Evolutionary conservation across 2,797 vertebrate species (phyloP).

Genomic region (Onychomys arenicola): DNA sequence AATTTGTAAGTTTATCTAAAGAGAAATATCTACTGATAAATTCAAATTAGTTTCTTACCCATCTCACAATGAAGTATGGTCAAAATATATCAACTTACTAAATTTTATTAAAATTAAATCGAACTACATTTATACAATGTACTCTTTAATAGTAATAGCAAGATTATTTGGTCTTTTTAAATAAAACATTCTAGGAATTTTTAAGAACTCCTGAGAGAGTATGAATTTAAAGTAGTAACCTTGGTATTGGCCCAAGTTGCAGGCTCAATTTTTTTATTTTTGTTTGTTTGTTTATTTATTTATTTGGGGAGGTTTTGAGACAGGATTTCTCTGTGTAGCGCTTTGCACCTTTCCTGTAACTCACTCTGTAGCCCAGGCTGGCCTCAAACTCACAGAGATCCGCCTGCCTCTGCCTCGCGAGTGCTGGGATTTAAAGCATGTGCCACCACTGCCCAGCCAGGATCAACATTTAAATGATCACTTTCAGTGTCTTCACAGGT

Average conservation of each 20-base stretch:
- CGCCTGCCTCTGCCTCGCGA: too few species aligned
- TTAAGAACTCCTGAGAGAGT: neutral
- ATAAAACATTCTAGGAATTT: slow-evolving; percentile 22
- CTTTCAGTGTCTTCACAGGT: slow-evolving; percentile 2
- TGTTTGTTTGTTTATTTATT: too few species aligned
- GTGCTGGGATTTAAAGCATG: too few species aligned
- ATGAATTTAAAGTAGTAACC: slow-evolving; percentile 44
- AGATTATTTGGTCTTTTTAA: slow-evolving; percentile 44
- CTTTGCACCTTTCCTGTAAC: too few species aligned
- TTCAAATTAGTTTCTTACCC: slow-evolving; percentile 49
- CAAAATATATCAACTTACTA: slow-evolving; percentile 47
- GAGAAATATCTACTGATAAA: slow-evolving; percentile 68
- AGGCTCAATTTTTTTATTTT: too few species aligned
- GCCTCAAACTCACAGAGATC: too few species aligned
- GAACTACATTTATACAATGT: slow-evolving; percentile 1
- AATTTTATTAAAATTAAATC: slow-evolving; percentile 62
- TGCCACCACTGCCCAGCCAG: too few species aligned
- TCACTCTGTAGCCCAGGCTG: too few species aligned
- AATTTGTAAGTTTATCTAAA: slow-evolving; percentile 42
- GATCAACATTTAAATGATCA: slow-evolving; percentile 20
- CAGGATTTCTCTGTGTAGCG: too few species aligned
- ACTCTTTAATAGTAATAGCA: neutral
- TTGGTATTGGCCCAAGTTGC: neutral
- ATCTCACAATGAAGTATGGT: neutral
- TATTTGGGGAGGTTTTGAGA: too few species aligned